Percentiles rank a stretch among this genome's conserved stretches.
These are phyloP conservation scores for Marmota flaviventris DNA, from an alignment of 2,113 vertebrate species.

Conservation along the genomic window DNA sequence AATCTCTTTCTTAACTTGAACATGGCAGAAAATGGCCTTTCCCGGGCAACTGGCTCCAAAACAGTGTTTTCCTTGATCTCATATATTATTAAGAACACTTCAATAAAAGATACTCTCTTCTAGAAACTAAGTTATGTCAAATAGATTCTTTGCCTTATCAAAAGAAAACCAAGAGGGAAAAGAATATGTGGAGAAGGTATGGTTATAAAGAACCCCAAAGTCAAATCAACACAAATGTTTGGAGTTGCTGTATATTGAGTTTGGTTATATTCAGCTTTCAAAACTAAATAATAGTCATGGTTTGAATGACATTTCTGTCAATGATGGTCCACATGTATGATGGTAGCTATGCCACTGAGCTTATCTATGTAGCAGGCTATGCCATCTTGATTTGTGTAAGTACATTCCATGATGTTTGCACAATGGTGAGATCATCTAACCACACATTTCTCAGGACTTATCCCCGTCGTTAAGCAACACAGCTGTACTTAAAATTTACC, in stretches of 20 bases:
- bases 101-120: background rate
- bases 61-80: background rate
- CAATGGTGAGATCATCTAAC: background rate
- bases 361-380: background rate
- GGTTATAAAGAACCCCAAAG: background rate
- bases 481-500: conserved; percentile 27
- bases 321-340: background rate
- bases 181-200: background rate
- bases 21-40: background rate
- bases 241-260: background rate
- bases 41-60: background rate
- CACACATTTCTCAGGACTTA: background rate
- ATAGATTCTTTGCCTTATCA: background rate
- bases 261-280: background rate
- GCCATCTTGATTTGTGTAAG: too few relatives aligned
- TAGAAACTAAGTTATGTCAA: background rate
- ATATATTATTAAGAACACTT: background rate
- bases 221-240: background rate
- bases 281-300: conserved; percentile 18
- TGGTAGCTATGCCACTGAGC: background rate
- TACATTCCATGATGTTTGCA: background rate
- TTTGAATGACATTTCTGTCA: background rate
- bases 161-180: conserved; percentile 18
- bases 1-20: background rate
- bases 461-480: background rate